A percentile compares a stretch with the other conserved stretches of the same genome.
These are phyloP conservation scores for Drosophila austrosaltans DNA, from an alignment of 2,888 invertebrate species.

Conservation along the genomic window DNA sequence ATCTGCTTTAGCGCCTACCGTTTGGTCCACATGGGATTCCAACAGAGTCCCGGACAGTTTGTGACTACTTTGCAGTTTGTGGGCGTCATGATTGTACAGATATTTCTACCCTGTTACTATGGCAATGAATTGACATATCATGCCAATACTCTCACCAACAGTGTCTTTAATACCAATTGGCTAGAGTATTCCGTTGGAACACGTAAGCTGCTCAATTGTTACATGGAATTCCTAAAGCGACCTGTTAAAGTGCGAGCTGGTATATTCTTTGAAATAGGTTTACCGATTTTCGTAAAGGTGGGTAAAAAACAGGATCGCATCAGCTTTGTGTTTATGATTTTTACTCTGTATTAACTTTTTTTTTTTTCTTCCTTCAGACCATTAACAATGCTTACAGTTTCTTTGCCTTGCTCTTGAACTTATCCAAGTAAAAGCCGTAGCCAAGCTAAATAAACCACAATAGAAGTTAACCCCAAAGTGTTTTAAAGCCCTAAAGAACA, in stretches of 20 bases:
- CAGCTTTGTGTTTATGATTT: not conserved
- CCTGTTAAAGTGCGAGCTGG: constrained; percentile 72
- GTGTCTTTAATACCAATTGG: constrained; percentile 78
- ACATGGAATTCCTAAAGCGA: constrained; percentile 76
- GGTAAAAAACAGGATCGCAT: not conserved
- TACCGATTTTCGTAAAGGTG: constrained; percentile 80
- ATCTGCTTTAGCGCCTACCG: constrained; percentile 78
- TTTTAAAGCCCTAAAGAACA: constrained; percentile 21
- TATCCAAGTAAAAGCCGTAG: constrained; percentile 55
- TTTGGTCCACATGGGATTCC: constrained; percentile 60
- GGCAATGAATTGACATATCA: constrained; percentile 75
- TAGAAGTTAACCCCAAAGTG: constrained; percentile 19
- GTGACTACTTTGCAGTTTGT: constrained; percentile 62
- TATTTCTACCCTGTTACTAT: constrained; percentile 80
- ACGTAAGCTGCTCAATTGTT: constrained; percentile 65
- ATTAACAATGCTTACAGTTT: constrained; percentile 78
- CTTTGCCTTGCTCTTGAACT: constrained; percentile 77
- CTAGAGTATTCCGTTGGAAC: constrained; percentile 58
- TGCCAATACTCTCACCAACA: constrained; percentile 60
- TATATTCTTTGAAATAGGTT: constrained; percentile 74
- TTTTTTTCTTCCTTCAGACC: constrained; percentile 49
- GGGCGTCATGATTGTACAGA: constrained; percentile 73
- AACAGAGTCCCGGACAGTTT: constrained; percentile 53
- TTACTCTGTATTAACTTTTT: not conserved
- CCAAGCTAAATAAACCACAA: constrained; percentile 26